Evolutionary conservation across 1,140 invertebrate species (phyloP).

Genomic region (Danaus plexippus): DNA sequence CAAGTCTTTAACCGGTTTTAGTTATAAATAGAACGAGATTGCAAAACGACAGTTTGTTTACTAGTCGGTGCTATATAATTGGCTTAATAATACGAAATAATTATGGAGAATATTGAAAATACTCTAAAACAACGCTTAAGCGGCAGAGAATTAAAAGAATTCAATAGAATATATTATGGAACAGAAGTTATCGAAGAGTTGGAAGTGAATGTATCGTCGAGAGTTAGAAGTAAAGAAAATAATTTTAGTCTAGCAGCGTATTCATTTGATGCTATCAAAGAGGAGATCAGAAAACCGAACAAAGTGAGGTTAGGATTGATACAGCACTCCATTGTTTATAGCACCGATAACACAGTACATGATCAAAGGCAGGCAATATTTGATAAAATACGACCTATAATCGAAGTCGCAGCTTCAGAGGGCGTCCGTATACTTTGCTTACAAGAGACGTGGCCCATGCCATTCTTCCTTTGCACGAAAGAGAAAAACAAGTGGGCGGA

Average conservation of each 20-base stretch:
- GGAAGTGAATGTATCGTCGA: slow-evolving; percentile 36
- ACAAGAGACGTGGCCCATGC: slow-evolving; percentile 99
- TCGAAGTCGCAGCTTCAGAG: slow-evolving; percentile 84
- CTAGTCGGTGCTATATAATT: slow-evolving; percentile 32
- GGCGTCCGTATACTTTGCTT: slow-evolving; percentile 93
- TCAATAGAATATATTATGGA: slow-evolving; percentile 86
- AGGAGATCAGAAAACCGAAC: slow-evolving; percentile 79
- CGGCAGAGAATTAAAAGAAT: slow-evolving; percentile 76
- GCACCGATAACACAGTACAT: slow-evolving; percentile 81
- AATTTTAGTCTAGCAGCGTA: slow-evolving; percentile 86
- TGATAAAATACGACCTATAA: slow-evolving; percentile 82
- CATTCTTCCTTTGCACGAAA: slow-evolving; percentile 97
- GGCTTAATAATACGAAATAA: slow-evolving; percentile 17
- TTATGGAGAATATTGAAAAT: slow-evolving; percentile 42
- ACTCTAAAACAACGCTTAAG: slow-evolving; percentile 59
- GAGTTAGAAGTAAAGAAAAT: slow-evolving; percentile 43
- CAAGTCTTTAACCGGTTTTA: slow-evolving; percentile 21
- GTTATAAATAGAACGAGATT: slow-evolving; percentile 11
- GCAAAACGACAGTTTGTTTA: slow-evolving; percentile 11
- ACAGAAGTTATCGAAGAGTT: slow-evolving; percentile 48
- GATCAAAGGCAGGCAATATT: slow-evolving; percentile 87
- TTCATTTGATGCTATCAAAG: slow-evolving; percentile 73
- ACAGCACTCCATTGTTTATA: slow-evolving; percentile 89
- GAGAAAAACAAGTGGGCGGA: slow-evolving; percentile 97
- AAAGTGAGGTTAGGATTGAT: slow-evolving; percentile 87